Conservation (phyloP, 2,113 vertebrate genomes). For the Lathamus discolor region DNA sequence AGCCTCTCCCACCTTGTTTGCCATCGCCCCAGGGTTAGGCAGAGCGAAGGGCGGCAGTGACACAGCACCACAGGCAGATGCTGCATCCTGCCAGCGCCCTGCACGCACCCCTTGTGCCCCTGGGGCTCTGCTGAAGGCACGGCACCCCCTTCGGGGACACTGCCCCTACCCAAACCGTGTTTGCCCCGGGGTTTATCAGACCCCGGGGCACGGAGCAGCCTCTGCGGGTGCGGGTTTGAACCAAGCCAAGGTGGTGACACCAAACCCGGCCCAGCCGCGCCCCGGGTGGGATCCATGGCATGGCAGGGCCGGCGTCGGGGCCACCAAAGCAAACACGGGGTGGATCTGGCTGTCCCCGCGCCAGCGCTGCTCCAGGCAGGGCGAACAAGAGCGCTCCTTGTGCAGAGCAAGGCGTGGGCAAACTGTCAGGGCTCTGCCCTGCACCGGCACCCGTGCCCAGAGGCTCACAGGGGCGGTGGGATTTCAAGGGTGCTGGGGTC, state of each 20-base stretch:
- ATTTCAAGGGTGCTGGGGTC: neutral
- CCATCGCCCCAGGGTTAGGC: neutral
- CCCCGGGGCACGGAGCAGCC: neutral
- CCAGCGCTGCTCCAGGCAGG: neutral
- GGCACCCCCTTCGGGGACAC: neutral
- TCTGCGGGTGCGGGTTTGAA: neutral
- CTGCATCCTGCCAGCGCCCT: neutral
- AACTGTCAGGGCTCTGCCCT: neutral
- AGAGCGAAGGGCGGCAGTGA: neutral
- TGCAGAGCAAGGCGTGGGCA: neutral
- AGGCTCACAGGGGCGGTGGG: no score
- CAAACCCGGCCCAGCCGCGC: neutral
- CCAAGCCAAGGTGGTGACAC: neutral
- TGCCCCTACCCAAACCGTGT: accelerated
- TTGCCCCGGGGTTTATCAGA: neutral
- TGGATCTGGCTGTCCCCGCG: neutral
- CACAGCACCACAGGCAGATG: neutral
- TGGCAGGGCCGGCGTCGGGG: neutral
- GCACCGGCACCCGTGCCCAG: neutral
- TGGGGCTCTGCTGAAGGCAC: accelerated
- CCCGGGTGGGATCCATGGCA: neutral
- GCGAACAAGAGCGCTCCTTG: conserved; percentile 17
- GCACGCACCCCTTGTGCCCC: accelerated
- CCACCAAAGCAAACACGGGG: neutral
- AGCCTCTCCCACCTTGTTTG: neutral